phyloP scores from a whole-genome alignment of 2,797 vertebrate genomes.

The Aotus griseimembra region DNA sequence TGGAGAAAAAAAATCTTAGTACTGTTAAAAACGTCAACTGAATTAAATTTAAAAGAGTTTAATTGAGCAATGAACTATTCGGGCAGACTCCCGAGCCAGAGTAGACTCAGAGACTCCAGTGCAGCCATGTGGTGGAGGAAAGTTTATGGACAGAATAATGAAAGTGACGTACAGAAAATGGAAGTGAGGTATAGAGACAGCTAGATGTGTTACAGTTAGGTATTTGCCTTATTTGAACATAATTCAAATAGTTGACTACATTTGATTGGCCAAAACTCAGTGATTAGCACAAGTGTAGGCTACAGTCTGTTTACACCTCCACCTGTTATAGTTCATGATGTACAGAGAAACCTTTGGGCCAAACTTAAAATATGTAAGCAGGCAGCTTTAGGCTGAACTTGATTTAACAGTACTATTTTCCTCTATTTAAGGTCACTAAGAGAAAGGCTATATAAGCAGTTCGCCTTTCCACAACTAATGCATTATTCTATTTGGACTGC shows the following conservation, averaged over 20 bases:
- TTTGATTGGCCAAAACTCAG: not conserved
- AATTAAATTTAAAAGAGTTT: not conserved
- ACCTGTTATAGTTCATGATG: not conserved
- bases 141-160: not conserved
- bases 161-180: not conserved
- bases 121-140: not conserved
- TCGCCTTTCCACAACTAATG: not conserved
- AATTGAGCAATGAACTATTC: not conserved
- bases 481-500: not conserved
- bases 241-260: not conserved
- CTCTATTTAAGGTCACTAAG: not conserved
- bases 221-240: not conserved
- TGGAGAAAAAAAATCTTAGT: not conserved
- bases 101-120: not conserved
- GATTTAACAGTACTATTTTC: not conserved
- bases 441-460: not conserved
- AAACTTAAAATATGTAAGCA: not conserved
- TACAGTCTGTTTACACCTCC: not conserved
- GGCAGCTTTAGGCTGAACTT: not conserved
- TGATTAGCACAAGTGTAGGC: not conserved
- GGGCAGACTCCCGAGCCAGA: not conserved
- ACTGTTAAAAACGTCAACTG: not conserved
- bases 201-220: not conserved
- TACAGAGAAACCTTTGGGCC: not conserved
- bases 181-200: not conserved